Base-by-base conservation (phyloP, 2,113 vertebrate species). In the Garra rufa region DNA sequence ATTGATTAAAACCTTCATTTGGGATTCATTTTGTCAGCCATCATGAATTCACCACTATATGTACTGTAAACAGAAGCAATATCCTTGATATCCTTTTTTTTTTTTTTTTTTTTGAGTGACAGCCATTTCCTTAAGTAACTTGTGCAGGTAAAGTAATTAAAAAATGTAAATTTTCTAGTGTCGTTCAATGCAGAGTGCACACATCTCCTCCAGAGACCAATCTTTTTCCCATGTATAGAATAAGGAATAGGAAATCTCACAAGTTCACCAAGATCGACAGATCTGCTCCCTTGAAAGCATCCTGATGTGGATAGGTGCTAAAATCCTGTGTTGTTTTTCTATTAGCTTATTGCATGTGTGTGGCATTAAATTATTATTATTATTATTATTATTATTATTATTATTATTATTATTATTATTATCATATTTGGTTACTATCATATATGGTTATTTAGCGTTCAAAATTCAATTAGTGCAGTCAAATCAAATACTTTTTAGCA, bases 131-230 rank as follows among this genome's bases (percentile, higher is more conserved):
- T 26, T 30, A 34, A 52, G 26, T 52, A 76, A 34, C 28, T 30
- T 76, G 1, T 11, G 9, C 73, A 76, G 24, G 73, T 76, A 30
- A 50, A 75, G 44, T 26, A 52, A 76, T 76, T 52, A 19, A 50
- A 76, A 76, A 76, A 52, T 76, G 15, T 13, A 6, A 52, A 76
- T 52, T 8, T 52, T 52, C 10, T 26, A 26, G 1, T 26, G n/a
- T 14, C 21, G 21, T 26, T 73, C 44, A 13, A 73, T 46, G 70
- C 21, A n/a, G 67, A 71, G 69, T 10, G 19, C 6, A 14, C 41
- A 44, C 6, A 0, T 73, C 21, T 73, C 24, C 46, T 52, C 3
- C 24, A 34, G 73, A 50, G 46, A 75, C 46, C 26, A 28, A 1
- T 30, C 8, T 50, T 75, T 44, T 74, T 28, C 7, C 14, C 19